Evolutionary conservation across 1,140 invertebrate genomes (phyloP).

Genomic region (Drosophila lacertosa): DNA sequence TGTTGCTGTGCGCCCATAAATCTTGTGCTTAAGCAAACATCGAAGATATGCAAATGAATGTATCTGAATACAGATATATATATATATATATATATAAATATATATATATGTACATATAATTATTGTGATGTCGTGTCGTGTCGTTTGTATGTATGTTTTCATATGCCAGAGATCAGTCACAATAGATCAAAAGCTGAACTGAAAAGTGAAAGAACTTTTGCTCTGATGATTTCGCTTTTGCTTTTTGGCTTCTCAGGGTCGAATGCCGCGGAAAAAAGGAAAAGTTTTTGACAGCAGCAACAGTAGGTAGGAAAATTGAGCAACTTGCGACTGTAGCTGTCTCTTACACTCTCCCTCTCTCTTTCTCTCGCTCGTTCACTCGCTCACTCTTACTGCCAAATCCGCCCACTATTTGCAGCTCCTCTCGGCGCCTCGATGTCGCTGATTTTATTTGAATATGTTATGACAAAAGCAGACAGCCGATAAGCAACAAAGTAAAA

Average conservation of each 20-base stretch:
- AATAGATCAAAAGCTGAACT: constrained; percentile 59
- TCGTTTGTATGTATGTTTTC: constrained; percentile 15
- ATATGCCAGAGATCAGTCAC: constrained; percentile 60
- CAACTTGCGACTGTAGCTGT: background rate
- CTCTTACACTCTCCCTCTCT: background rate
- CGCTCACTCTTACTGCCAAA: background rate
- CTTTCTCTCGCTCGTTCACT: background rate
- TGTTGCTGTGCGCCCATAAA: constrained; percentile 16
- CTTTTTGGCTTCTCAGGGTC: constrained; percentile 54
- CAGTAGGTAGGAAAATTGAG: constrained; percentile 32
- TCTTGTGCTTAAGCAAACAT: constrained; percentile 9
- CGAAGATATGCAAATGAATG: constrained; percentile 24
- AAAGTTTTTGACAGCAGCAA: constrained; percentile 53
- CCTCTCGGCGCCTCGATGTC: constrained; percentile 23
- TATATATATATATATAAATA: constrained; percentile 7
- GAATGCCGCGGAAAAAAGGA: constrained; percentile 65
- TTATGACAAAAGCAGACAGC: constrained; percentile 72
- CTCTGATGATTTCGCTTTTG: constrained; percentile 28
- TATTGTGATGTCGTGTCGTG: constrained; percentile 1
- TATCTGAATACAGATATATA: background rate
- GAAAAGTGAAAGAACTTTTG: constrained; percentile 69
- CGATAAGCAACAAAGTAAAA: constrained; percentile 55
- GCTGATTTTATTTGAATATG: constrained; percentile 50
- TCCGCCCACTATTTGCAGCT: background rate
- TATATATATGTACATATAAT: background rate